phyloP scores from a whole-genome alignment of 2,888 invertebrate genomes.

The Therioaphis trifolii region DNA sequence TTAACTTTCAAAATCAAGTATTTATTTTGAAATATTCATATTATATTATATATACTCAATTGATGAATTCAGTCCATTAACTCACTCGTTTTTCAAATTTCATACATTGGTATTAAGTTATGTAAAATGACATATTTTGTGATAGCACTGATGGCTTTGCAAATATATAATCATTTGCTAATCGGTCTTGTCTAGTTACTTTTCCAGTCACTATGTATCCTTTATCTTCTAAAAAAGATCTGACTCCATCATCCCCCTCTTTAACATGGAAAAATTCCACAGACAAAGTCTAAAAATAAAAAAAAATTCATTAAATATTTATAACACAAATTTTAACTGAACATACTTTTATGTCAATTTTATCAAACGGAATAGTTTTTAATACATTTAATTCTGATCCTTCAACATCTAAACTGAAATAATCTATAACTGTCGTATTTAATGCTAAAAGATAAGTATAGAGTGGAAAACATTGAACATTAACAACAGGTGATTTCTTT shows the following conservation, averaged over 20 bases:
- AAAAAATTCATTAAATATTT: not conserved
- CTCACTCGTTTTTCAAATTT: not conserved
- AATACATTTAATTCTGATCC: slow-evolving; percentile 72
- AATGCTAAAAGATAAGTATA: slow-evolving; percentile 71
- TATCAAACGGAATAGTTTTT: slow-evolving; percentile 71
- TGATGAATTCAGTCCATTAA: slow-evolving; percentile 1
- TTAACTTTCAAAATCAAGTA: not conserved
- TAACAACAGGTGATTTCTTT: slow-evolving; percentile 64
- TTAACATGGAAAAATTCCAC: slow-evolving; percentile 71
- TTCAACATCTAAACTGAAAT: slow-evolving; percentile 73
- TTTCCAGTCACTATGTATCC: slow-evolving; percentile 69
- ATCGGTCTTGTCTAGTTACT: slow-evolving; percentile 69
- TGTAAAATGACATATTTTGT: slow-evolving; percentile 50
- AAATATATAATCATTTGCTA: slow-evolving; percentile 72
- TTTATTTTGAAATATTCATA: not conserved
- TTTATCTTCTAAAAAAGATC: slow-evolving; percentile 69
- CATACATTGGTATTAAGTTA: slow-evolving; percentile 14
- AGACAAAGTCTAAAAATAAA: slow-evolving; percentile 68
- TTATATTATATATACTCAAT: not conserved
- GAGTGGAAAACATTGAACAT: slow-evolving; percentile 72
- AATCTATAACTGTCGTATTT: slow-evolving; percentile 71
- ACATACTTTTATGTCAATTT: slow-evolving; percentile 70
- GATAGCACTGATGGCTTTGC: slow-evolving; percentile 67
- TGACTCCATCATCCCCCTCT: slow-evolving; percentile 68
- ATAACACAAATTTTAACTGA: not conserved